Conservation (phyloP, 2,113 vertebrate species). For the Hemiscyllium ocellatum region DNA sequence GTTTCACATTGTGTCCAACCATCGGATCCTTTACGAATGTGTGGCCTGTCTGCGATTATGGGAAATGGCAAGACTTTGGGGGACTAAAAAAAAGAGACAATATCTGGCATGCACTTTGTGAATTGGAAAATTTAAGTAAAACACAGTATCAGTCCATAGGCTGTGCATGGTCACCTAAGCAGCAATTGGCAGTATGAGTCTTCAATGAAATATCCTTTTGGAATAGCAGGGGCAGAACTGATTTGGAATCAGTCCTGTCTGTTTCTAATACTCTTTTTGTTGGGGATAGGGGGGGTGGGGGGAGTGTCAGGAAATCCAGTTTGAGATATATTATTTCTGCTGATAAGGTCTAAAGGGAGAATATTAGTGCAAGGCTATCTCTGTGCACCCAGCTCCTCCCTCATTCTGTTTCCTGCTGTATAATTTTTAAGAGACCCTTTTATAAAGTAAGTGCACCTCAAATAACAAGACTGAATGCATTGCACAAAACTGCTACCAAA, state of each 20-base stretch:
- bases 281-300: background rate
- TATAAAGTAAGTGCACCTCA: background rate
- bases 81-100: background rate
- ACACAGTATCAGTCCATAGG: background rate
- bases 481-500: slow-evolving; percentile 9
- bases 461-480: background rate
- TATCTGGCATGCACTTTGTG: slow-evolving; percentile 33
- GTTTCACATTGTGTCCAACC: background rate
- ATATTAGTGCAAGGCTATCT: slow-evolving; percentile 9
- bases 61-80: background rate
- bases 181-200: slow-evolving; percentile 1
- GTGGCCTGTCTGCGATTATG: background rate
- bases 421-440: background rate
- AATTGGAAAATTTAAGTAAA: background rate
- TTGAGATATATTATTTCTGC: slow-evolving; percentile 2
- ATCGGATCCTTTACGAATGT: background rate
- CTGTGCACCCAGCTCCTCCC: slow-evolving; percentile 3
- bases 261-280: slow-evolving; percentile 2
- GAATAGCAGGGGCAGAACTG: slow-evolving; percentile 7
- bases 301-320: background rate
- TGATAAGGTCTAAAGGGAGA: slow-evolving; percentile 9
- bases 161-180: slow-evolving; percentile 31
- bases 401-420: background rate
- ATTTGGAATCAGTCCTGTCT: background rate
- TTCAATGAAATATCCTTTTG: slow-evolving; percentile 20